phyloP scores from a whole-genome alignment of 23 tunicate genomes.

The Ascidia mentula region DNA sequence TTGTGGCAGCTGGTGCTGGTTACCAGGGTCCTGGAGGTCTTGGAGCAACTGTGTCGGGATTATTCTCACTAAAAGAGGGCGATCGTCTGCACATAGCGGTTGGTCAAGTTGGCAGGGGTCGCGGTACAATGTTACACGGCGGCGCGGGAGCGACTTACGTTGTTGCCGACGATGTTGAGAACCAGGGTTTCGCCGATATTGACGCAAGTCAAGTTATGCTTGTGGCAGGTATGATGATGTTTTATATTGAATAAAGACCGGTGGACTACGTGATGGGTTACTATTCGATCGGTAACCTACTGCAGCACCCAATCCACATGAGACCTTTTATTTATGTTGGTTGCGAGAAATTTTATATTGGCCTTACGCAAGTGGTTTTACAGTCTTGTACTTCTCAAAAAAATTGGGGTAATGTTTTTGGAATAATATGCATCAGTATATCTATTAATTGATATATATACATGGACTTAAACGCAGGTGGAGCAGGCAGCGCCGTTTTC shows the following conservation, averaged over 20 bases:
- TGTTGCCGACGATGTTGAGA: constrained; percentile 23
- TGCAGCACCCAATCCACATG: too few species aligned
- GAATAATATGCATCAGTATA: too few species aligned
- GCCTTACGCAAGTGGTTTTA: too few species aligned
- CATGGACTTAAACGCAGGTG: too few species aligned
- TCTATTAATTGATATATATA: too few species aligned
- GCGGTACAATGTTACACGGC: constrained; percentile 48
- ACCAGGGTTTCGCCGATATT: constrained; percentile 6
- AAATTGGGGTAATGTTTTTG: too few species aligned
- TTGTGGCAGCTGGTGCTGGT: constrained; percentile 93
- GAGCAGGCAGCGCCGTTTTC: constrained; percentile 54
- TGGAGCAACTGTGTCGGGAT: constrained; percentile 75
- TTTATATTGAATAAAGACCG: too few species aligned
- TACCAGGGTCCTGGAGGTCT: constrained; percentile 81
- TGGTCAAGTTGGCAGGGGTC: constrained; percentile 67
- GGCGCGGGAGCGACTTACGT: constrained; percentile 98
- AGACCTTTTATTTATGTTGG: too few species aligned
- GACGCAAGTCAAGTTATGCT: constrained; percentile 37
- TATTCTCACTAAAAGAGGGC: constrained; percentile 69
- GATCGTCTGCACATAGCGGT: constrained; percentile 64
- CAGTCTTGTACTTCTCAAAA: too few species aligned
- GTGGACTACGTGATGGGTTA: too few species aligned
- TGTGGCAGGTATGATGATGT: constrained; percentile 72
- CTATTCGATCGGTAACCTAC: too few species aligned
- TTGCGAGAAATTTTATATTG: too few species aligned